phyloP scores from a whole-genome alignment of 2,888 invertebrate genomes.

The Heteromurus nitidus region DNA sequence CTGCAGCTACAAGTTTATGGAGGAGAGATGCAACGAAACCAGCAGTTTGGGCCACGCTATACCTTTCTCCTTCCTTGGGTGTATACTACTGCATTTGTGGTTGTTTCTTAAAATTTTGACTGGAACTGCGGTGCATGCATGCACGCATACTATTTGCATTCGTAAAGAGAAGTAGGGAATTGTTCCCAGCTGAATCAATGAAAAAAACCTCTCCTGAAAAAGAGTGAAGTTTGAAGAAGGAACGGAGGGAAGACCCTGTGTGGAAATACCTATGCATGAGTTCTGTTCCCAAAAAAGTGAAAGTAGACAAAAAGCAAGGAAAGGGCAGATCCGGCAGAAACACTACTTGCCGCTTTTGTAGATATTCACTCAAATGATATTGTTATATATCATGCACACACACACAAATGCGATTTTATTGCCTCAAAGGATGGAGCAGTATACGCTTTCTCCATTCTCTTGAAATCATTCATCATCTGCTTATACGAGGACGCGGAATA shows the following conservation, averaged over 20 bases:
- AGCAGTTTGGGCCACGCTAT: too few species aligned
- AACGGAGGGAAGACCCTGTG: neutral
- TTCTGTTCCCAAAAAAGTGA: too few species aligned
- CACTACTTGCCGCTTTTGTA: neutral
- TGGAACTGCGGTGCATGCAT: conserved; percentile 26
- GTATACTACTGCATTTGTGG: conserved; percentile 24
- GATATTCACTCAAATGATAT: conserved; percentile 14
- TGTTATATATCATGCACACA: conserved; percentile 40
- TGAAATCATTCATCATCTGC: conserved; percentile 48
- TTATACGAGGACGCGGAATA: conserved; percentile 24
- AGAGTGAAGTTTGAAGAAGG: conserved; percentile 8
- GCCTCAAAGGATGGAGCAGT: conserved; percentile 19
- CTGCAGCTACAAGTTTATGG: too few species aligned
- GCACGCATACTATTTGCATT: conserved; percentile 34
- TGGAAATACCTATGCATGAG: neutral
- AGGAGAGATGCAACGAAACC: too few species aligned
- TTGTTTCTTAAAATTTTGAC: conserved; percentile 24
- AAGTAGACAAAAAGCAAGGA: too few species aligned
- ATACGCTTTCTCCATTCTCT: conserved; percentile 15
- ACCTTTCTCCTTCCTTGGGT: conserved; percentile 14
- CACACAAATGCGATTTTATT: conserved; percentile 48
- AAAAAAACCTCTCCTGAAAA: conserved; percentile 6
- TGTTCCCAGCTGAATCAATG: conserved; percentile 38
- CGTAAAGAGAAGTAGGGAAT: conserved; percentile 24
- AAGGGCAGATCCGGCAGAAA: neutral